Percentiles rank a stretch among this genome's conserved stretches.
These are phyloP conservation scores for Haemorhous mexicanus DNA, from an alignment of 2,113 vertebrate genomes.

Conservation along the genomic window DNA sequence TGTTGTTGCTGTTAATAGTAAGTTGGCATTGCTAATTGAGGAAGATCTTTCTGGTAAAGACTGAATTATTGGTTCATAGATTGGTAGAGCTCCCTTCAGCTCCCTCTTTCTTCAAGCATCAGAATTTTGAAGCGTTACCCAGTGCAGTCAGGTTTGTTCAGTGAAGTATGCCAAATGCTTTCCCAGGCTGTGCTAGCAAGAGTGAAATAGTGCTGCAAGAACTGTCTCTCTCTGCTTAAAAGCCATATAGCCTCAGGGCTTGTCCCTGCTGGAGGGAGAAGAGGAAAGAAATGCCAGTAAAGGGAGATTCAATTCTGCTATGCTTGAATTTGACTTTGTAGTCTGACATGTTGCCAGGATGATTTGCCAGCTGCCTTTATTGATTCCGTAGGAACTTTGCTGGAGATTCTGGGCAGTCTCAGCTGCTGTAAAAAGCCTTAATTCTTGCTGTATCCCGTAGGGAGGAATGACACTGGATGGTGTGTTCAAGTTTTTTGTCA, in stretches of 20 bases:
- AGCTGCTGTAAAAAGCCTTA: not conserved
- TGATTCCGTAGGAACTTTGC: not conserved
- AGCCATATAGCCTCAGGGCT: not conserved
- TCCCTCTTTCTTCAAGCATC: not conserved
- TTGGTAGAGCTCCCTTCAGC: not conserved
- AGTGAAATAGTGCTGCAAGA: not conserved
- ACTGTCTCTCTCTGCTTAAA: not conserved
- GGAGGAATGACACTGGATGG: not conserved
- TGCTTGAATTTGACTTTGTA: not conserved
- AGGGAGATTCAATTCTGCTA: not conserved
- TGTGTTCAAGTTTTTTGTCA: not conserved
- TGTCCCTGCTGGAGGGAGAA: not conserved
- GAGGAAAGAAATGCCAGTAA: not conserved
- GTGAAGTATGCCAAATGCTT: not conserved
- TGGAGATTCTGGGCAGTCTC: not conserved
- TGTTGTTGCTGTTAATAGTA: not conserved
- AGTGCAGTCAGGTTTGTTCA: not conserved
- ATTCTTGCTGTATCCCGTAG: not conserved
- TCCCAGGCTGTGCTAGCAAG: not conserved
- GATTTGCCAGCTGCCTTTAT: not conserved
- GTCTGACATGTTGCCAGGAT: not conserved
- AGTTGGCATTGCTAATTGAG: not conserved
- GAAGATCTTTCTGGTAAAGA: not conserved
- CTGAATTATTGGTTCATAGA: rapidly evolving
- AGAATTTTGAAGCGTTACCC: not conserved